Evolutionary conservation across 1,140 invertebrate species (phyloP).

Genomic region (Bombus ignitus): DNA sequence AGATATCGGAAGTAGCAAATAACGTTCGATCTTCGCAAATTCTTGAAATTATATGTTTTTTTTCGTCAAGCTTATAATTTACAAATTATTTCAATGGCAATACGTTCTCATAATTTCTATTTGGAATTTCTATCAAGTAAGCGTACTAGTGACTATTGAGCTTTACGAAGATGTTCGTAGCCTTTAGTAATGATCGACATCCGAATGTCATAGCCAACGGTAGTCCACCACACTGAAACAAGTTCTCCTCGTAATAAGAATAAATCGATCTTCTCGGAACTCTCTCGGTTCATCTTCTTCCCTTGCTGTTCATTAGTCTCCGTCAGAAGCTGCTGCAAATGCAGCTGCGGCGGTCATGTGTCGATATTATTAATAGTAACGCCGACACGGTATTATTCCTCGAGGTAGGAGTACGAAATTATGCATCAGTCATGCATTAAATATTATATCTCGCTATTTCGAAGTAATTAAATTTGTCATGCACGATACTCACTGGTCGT

Average conservation of each 20-base stretch:
- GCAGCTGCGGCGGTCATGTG: constrained; percentile 58
- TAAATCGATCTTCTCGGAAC: constrained; percentile 30
- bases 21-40: too few relatives aligned
- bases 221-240: neutral
- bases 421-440: neutral
- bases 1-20: too few relatives aligned
- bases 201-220: constrained; percentile 16
- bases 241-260: constrained; percentile 17
- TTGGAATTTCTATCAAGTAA: too few relatives aligned
- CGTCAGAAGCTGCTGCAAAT: constrained; percentile 65
- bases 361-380: constrained; percentile 67
- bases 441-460: neutral
- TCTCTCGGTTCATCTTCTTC: constrained; percentile 44
- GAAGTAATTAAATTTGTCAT: too few relatives aligned
- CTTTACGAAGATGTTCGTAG: neutral
- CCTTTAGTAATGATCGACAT: constrained; percentile 15
- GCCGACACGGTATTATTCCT: constrained; percentile 14
- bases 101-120: too few relatives aligned
- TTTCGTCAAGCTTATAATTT: too few relatives aligned
- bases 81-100: too few relatives aligned
- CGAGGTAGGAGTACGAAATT: neutral
- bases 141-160: neutral
- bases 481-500: too few relatives aligned
- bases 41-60: too few relatives aligned
- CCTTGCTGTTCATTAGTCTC: constrained; percentile 65